Conservation (phyloP, 2,888 invertebrate species). For the Platycheirus albimanus region DNA sequence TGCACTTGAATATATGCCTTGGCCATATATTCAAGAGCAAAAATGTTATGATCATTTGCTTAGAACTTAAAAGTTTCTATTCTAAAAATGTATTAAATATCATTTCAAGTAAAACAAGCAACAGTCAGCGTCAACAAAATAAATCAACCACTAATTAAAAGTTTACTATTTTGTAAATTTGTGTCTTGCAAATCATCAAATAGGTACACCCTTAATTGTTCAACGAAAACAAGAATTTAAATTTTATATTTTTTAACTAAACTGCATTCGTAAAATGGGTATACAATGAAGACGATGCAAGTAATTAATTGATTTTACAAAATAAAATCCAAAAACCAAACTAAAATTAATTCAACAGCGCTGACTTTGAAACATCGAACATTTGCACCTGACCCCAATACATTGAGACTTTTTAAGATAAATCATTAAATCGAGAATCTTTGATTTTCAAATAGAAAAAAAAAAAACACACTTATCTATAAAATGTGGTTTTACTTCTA, state of each 20-base stretch:
- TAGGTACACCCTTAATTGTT: too few species aligned
- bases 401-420: neutral
- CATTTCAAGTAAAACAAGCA: neutral
- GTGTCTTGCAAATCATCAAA: too few species aligned
- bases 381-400: constrained; percentile 13
- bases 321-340: too few species aligned
- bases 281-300: too few species aligned
- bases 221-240: too few species aligned
- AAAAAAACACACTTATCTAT: neutral
- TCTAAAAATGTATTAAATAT: neutral
- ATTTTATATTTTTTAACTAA: too few species aligned
- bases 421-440: neutral
- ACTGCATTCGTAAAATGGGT: too few species aligned
- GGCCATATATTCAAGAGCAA: too few species aligned
- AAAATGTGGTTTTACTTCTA: neutral
- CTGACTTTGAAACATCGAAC: neutral
- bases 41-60: constrained; percentile 10
- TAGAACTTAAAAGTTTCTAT: neutral
- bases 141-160: neutral
- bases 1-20: neutral
- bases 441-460: neutral
- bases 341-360: neutral
- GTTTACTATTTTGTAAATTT: too few species aligned
- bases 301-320: too few species aligned
- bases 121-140: neutral